These are phyloP conservation scores for Cryptosula pallasiana DNA, from an alignment of 2,888 invertebrate genomes.

Conservation along the genomic window DNA sequence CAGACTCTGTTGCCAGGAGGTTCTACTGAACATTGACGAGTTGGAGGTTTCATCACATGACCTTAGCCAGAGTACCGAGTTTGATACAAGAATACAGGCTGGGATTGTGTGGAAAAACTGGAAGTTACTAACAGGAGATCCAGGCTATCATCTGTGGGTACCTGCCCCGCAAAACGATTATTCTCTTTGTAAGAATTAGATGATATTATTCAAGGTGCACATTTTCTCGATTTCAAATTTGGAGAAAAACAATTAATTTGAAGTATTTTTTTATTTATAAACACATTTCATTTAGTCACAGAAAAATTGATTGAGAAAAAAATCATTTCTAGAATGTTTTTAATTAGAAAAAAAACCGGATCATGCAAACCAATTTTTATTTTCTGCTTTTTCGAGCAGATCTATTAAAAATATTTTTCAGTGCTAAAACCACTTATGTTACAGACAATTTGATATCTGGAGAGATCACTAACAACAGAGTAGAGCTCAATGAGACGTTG, in stretches of 20 bases:
- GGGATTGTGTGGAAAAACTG: slow-evolving; percentile 42
- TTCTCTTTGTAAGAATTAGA: neutral
- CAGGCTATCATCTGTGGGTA: slow-evolving; percentile 32
- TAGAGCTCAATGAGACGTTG: neutral
- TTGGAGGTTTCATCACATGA: slow-evolving; percentile 31
- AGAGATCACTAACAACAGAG: neutral
- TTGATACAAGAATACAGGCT: slow-evolving; percentile 41
- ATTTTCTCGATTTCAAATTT: too few relatives aligned
- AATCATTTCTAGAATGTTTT: too few relatives aligned
- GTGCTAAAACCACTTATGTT: too few relatives aligned
- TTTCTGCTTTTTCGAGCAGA: too few relatives aligned
- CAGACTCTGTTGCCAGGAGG: slow-evolving; percentile 32
- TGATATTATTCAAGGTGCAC: neutral
- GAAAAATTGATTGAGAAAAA: too few relatives aligned
- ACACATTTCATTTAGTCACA: too few relatives aligned
- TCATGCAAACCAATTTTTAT: too few relatives aligned
- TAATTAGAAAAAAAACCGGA: too few relatives aligned
- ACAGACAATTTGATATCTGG: neutral
- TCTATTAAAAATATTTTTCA: too few relatives aligned
- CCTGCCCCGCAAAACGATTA: neutral
- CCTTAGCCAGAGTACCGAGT: slow-evolving; percentile 29
- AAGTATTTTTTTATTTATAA: too few relatives aligned
- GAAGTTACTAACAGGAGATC: slow-evolving; percentile 48
- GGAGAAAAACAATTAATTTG: too few relatives aligned
- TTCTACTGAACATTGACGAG: slow-evolving; percentile 78